Evolutionary conservation across 1,140 invertebrate species (phyloP).

Genomic region (Drosophila saltans): DNA sequence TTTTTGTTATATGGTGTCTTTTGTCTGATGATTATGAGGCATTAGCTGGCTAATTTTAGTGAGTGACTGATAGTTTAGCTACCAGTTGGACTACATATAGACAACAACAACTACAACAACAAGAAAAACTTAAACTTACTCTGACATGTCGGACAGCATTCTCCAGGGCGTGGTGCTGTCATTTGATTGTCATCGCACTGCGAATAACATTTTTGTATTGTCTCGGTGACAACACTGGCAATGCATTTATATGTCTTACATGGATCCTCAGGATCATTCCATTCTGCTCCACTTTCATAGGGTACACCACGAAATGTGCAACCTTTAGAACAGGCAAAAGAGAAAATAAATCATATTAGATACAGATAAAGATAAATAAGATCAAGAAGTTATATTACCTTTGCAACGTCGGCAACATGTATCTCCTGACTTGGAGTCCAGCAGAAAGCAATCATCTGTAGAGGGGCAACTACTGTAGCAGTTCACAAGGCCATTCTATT

Average conservation of each 20-base stretch:
- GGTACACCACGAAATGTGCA: constrained; percentile 89
- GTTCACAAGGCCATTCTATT: constrained; percentile 89
- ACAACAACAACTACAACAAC: neutral
- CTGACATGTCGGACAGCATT: constrained; percentile 93
- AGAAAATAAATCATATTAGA: constrained; percentile 13
- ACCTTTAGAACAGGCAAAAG: constrained; percentile 83
- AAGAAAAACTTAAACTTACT: constrained; percentile 83
- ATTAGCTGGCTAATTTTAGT: constrained; percentile 75
- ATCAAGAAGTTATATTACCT: constrained; percentile 84
- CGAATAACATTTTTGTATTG: constrained; percentile 90
- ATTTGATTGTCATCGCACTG: constrained; percentile 89
- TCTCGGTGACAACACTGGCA: constrained; percentile 92
- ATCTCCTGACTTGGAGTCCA: constrained; percentile 85
- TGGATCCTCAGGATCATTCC: constrained; percentile 88
- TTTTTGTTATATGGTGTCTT: constrained; percentile 20
- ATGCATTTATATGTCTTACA: constrained; percentile 90
- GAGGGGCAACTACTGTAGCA: constrained; percentile 88
- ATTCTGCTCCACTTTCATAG: constrained; percentile 90
- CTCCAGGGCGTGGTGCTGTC: constrained; percentile 87
- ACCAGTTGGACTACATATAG: constrained; percentile 11
- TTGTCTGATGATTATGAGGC: constrained; percentile 63
- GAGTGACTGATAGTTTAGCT: constrained; percentile 35
- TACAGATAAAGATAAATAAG: too few species aligned
- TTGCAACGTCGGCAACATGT: constrained; percentile 88
- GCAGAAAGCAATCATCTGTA: constrained; percentile 88